Percentiles rank a stretch among this genome's conserved stretches.
Evolutionary conservation across 2,113 vertebrate species (phyloP).

Genomic region (Poeciliopsis turrubarensis): DNA sequence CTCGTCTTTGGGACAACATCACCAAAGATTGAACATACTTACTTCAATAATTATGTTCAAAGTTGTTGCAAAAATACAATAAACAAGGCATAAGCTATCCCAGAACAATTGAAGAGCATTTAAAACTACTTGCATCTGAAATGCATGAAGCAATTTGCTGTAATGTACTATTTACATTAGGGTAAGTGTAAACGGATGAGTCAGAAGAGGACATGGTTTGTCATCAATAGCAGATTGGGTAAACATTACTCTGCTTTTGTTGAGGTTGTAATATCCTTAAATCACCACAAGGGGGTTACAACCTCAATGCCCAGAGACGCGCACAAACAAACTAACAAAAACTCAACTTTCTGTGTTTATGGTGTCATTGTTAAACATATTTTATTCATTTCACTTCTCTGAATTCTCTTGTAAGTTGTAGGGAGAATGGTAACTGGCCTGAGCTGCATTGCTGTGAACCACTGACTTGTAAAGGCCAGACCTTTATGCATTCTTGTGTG

Average conservation of each 20-base stretch:
- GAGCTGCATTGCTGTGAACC: background rate
- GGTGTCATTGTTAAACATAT: background rate
- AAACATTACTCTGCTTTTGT: background rate
- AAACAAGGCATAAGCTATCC: background rate
- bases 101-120: background rate
- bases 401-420: background rate
- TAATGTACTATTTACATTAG: too few species aligned
- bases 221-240: background rate
- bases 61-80: background rate
- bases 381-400: background rate
- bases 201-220: background rate
- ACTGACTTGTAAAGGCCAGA: background rate
- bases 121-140: background rate
- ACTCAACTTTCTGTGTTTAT: background rate
- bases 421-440: background rate
- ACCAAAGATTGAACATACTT: background rate
- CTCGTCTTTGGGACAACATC: background rate
- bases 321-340: background rate
- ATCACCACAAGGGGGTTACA: background rate
- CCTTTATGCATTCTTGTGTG: conserved; percentile 3
- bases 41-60: background rate
- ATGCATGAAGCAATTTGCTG: background rate
- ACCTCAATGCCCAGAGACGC: background rate
- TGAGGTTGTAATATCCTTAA: background rate
- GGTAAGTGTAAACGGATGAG: too few species aligned